Evolutionary conservation across 1,140 invertebrate genomes (phyloP), one percentile per base, ranked within the genome.

Genomic region (Adoxophyes honmai): DNA sequence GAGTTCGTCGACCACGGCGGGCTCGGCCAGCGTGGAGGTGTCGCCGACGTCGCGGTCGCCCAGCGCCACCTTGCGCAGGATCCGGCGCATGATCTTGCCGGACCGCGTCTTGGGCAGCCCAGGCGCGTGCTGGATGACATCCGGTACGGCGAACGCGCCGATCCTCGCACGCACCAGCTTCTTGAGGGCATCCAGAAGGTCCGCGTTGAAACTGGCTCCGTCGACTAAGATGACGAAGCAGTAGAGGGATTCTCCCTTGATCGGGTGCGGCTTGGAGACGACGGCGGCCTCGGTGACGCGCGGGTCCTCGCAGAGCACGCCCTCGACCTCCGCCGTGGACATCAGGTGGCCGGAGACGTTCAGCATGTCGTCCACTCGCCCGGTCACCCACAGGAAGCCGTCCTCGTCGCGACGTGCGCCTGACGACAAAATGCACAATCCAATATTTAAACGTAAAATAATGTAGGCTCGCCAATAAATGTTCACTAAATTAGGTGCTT

Each of bases 291-390:
- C 98, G 0, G 97, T 93, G 0, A 99, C 95, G 10, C 91, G 90
- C 3, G 88, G 78, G 75, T 98, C 96, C 73, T 96, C 96, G 0
- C 96, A 94, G 1, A 99, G 90, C 4, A 97, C 95, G 9, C 95
- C 95, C 89, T 99, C 98, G 0, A 97, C 95, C 91, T 99, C 97
- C 0, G 98, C 96, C 0, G 98, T 99, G 55, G 97, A 98, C 92
- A 99, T 95, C 13, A 99, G 88, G 90, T 99, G 98, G 0, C 98
- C 98, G 0, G 97, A 98, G 0, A 99, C 98, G 86, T 99, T 99
- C 51, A 99, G 89, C 96, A 99, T 98, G 75, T 99, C 98, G 85
- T 99, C 98, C 10, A 99, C 95, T 51, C 98, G 92, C 0, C 98
- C 98, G 1, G 98, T 99, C 14, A 99, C 94, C 97, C 98, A 99